A percentile compares a stretch with the other conserved stretches of the same genome.
These are phyloP conservation scores for Empis stercorea DNA, from an alignment of 2,888 invertebrate species.

Conservation along the genomic window DNA sequence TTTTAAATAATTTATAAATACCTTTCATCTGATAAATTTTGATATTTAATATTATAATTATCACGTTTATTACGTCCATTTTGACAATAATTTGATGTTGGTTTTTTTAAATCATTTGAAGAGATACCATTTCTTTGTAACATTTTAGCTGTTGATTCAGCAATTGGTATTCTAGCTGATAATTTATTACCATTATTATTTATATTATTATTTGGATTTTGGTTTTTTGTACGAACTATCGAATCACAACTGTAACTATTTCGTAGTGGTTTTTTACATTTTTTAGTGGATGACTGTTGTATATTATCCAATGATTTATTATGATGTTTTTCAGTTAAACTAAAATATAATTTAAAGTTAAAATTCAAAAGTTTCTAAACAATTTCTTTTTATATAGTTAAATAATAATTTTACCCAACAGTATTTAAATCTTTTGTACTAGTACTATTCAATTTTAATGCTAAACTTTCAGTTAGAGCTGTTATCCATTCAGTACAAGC, in stretches of 20 bases:
- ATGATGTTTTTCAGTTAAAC: conserved; percentile 9
- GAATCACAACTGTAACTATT: conserved; percentile 20
- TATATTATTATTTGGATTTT: background rate
- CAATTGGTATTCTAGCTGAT: conserved; percentile 21
- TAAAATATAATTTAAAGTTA: too few relatives aligned
- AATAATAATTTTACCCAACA: conserved; percentile 3
- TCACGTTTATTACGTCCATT: too few relatives aligned
- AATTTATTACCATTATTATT: conserved; percentile 3
- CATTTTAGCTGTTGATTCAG: conserved; percentile 21
- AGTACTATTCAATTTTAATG: conserved; percentile 7
- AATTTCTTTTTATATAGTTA: background rate
- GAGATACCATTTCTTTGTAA: conserved; percentile 21
- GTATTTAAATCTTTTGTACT: background rate
- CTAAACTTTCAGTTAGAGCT: conserved; percentile 21
- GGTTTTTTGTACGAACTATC: conserved; percentile 11
- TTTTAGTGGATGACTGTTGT: background rate
- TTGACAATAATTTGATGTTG: background rate
- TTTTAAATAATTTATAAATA: too few relatives aligned
- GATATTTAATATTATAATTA: too few relatives aligned
- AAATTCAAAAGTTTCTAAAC: too few relatives aligned
- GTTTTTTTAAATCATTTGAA: conserved; percentile 11
- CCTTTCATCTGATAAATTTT: too few relatives aligned
- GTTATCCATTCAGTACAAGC: conserved; percentile 26
- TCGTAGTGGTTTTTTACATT: conserved; percentile 11
- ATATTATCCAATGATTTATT: conserved; percentile 13